Base-by-base conservation (phyloP, 2,888 invertebrate genomes). In the Drosophila leonis region DNA sequence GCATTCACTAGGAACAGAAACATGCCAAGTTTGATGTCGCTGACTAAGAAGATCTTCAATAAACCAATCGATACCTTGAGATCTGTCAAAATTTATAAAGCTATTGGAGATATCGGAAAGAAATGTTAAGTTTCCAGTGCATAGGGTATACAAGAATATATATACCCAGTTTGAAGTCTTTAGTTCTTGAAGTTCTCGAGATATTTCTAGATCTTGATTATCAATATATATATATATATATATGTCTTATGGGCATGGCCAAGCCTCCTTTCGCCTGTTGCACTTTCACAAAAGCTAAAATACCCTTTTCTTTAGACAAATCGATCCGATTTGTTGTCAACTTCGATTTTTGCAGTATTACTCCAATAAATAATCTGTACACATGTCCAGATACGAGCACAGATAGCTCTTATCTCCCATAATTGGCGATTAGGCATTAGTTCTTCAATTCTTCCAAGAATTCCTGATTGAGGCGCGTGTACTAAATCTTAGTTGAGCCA, bases 391-490 rank as follows among this genome's bases (percentile, higher is more conserved):
- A 46, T 39, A 66, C 29, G 20, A 4, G 0, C 20, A 9, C 7
- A 20, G 56, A 42, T 56, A 33, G 20, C 42, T 10, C 35, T 33
- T 39, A 55, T 65, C 63, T 41, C 52, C 39, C 51, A 55, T 79
- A 77, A 77, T 77, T 27, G 60, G 20, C 46, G 75, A 79, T 75
- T 79, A 69, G 59, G 44, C n/a, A 55, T 46, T 62, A 51, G 57
- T 44, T 48, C 27, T 37, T 27, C 24, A 39, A 24, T 18, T 54
- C 27, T 66, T 72, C 78, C 55, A 78, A 67, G 64, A 78, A 73
- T 29, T 48, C 10, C 27, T 33, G 18, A 42, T 10, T n/a, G 12
- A 46, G 51, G 10, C 29, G 8, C 20, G 48, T 35, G 42, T 12
- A 20, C 46, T 48, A 66, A 78, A 66, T 75, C 78, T 49, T 52